Evolutionary conservation across 2,797 vertebrate genomes (phyloP), one percentile per base, ranked within the genome.

Genomic region (Naso thynnoides): DNA sequence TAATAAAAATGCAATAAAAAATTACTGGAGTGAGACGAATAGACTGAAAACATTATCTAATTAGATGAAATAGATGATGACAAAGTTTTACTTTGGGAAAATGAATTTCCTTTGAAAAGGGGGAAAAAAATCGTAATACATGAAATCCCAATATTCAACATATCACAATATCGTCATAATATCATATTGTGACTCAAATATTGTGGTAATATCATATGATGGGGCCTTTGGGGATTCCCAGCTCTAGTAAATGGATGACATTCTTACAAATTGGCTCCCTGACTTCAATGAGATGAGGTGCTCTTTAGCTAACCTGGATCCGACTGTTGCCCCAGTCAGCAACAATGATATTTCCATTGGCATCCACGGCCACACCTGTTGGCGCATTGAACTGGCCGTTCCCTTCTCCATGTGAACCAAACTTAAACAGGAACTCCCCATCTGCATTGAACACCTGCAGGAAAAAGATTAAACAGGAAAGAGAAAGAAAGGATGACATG

Each of bases 261-360:
- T 7, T 2, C 6, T 60, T 31, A 48, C 8, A 59, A 24, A 4
- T 8, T 15, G 14, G 10, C n/a, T 70, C 8, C 23, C 2, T 10
- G 14, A n/a, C 23, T 11, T 67, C 18, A 23, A 2, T n/a, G 1
- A 10, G 23, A 47, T 31, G 36, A 16, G 0, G 16, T 49, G 54
- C 57, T 39, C 11, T 47, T 1, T 44, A 49, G 26, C 79, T 63
- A 79, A 98, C 98, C 97, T 99, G 97, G 87, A 99, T 97, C 57
- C 97, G 95, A 86, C 97, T 99, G 89, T 99, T 99, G 48, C 98
- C 98, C 98, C 98, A 99, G 77, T 99, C 98, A 0, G 98, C 97
- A 69, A 99, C 97, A 0, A 99, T 99, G 81, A 99, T 99, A 86
- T 99, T 99, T 54, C 97, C 97, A 0, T 97, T 98, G 84, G 94